Conservation (phyloP, 2,888 invertebrate genomes). For the Hydraecia micacea region DNA sequence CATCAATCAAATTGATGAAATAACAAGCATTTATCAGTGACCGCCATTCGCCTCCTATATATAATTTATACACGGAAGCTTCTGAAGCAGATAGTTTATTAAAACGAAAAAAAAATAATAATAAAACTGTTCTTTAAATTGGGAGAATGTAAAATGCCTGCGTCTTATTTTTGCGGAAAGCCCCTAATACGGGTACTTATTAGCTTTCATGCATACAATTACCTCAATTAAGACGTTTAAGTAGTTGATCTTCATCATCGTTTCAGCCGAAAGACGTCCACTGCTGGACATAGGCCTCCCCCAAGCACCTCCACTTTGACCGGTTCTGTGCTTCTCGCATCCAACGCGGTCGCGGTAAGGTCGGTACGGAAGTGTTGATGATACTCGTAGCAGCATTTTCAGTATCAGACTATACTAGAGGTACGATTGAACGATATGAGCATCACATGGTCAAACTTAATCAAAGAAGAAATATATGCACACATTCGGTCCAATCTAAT, state of each 20-base stretch:
- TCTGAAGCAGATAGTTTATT: neutral
- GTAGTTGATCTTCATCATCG: no score
- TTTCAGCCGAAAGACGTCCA: no score
- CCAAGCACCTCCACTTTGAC: no score
- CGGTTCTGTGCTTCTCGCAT: no score
- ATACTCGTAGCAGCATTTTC: neutral
- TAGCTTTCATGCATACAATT: neutral
- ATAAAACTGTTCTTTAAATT: neutral
- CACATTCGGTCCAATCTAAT: conserved; percentile 51
- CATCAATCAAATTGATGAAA: neutral
- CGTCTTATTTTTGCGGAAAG: neutral
- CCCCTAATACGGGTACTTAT: no score
- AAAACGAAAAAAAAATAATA: conserved; percentile 13
- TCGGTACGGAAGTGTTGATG: neutral
- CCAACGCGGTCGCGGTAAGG: no score
- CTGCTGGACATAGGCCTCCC: no score
- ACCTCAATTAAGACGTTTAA: neutral
- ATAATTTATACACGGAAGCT: neutral
- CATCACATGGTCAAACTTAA: conserved; percentile 31
- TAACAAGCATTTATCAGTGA: neutral
- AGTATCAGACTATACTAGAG: neutral
- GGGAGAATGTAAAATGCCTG: conserved; percentile 1
- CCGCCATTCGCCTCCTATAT: neutral
- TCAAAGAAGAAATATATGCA: conserved; percentile 40
- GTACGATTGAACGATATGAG: conserved; percentile 3